Percentiles rank a stretch among this genome's conserved stretches.
phyloP scores from a whole-genome alignment of 2,113 vertebrate species.

The Megaceryle maxima region DNA sequence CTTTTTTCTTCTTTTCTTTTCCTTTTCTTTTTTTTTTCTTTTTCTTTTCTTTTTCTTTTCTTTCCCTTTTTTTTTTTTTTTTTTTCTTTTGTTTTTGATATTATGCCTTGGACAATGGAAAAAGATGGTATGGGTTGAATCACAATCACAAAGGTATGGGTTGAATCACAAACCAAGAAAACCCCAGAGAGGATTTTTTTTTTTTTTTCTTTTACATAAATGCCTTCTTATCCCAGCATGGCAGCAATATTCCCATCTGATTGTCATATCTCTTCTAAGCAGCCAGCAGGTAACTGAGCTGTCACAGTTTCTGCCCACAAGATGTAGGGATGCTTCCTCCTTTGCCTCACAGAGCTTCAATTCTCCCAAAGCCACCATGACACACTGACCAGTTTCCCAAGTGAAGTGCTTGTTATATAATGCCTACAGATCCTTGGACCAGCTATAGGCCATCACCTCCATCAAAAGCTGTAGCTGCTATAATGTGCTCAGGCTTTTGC shows the following conservation, averaged over 20 bases:
- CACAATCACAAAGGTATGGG: neutral
- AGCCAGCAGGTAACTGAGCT: rapidly evolving
- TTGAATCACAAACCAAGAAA: neutral
- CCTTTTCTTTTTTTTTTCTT: neutral
- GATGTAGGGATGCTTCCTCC: rapidly evolving
- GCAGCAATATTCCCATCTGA: neutral
- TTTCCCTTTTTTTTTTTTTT: neutral
- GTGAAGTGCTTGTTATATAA: rapidly evolving
- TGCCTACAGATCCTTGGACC: rapidly evolving
- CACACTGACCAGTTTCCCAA: rapidly evolving
- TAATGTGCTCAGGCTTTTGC: neutral
- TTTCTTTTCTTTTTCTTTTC: too few relatives aligned
- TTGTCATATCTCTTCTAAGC: neutral
- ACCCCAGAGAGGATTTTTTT: neutral
- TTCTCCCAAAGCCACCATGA: too few relatives aligned
- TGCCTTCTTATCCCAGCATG: rapidly evolving
- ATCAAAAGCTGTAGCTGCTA: rapidly evolving
- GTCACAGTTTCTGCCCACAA: neutral
- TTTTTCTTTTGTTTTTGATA: too few relatives aligned
- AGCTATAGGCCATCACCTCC: too few relatives aligned
- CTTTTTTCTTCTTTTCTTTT: too few relatives aligned
- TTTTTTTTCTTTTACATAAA: neutral
- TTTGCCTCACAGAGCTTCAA: neutral
- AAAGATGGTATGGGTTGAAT: neutral
- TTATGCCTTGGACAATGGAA: neutral